These are phyloP conservation scores for Xiphias gladius DNA, from an alignment of 2,113 vertebrate genomes.

Conservation along the genomic window DNA sequence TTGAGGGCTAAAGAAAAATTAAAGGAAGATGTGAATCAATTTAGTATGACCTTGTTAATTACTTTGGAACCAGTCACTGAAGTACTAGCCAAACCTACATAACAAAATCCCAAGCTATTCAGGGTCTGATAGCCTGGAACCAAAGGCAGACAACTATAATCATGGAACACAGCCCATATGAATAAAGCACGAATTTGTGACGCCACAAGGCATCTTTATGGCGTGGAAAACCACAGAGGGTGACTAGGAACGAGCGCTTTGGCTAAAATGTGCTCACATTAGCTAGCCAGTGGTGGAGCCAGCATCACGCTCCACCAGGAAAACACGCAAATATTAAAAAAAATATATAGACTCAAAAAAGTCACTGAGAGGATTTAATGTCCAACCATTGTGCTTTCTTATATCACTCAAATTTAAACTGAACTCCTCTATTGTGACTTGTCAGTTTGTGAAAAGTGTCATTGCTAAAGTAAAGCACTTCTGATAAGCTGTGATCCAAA, in stretches of 20 bases:
- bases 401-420: not conserved
- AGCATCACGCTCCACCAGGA: not conserved
- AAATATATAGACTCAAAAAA: not conserved
- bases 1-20: not conserved
- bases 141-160: slow-evolving; percentile 34
- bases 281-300: not conserved
- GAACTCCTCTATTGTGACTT: not conserved
- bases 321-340: not conserved
- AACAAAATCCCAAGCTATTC: slow-evolving; percentile 9
- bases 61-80: slow-evolving; percentile 4
- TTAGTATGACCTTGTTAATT: slow-evolving; percentile 19
- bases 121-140: not conserved
- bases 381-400: not conserved
- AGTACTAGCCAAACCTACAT: not conserved
- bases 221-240: not conserved
- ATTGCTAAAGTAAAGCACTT: not conserved
- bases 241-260: not conserved
- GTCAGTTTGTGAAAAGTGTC: not conserved
- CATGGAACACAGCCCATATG: slow-evolving; percentile 2
- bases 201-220: not conserved
- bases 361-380: not conserved
- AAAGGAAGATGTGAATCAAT: slow-evolving; percentile 19
- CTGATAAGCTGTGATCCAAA: not conserved
- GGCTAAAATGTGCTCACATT: not conserved
- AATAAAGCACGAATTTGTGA: not conserved